Evolutionary conservation across 2,113 vertebrate genomes (phyloP).

Genomic region (Cepphus grylle): DNA sequence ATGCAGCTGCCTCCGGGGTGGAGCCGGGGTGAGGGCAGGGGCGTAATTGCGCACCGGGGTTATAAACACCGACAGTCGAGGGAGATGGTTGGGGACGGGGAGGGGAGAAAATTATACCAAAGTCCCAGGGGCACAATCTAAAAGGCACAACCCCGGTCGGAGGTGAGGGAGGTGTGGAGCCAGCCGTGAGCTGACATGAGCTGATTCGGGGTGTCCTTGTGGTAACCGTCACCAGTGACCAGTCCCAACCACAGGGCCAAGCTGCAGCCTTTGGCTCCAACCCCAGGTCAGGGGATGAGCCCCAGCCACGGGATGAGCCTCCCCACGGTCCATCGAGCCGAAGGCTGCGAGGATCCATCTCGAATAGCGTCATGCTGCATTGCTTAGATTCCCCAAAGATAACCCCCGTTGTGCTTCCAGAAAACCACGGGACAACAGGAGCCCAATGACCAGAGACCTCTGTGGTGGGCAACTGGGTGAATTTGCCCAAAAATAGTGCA

Average conservation of each 20-base stretch:
- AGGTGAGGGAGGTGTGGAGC: neutral
- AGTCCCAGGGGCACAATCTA: neutral
- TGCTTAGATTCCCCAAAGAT: neutral
- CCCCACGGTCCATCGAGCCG: rapidly evolving
- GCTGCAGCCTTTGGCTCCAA: neutral
- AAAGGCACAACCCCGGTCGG: neutral
- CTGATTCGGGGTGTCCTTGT: rapidly evolving
- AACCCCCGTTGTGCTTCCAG: neutral
- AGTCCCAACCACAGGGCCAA: rapidly evolving
- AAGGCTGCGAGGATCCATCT: neutral
- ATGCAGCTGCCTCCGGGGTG: neutral
- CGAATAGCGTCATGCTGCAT: rapidly evolving
- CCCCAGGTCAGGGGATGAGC: neutral
- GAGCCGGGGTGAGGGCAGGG: neutral
- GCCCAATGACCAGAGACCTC: neutral
- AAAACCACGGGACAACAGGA: neutral
- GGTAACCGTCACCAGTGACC: rapidly evolving
- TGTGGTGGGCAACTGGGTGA: neutral
- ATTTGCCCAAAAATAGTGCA: neutral
- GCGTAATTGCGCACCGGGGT: neutral
- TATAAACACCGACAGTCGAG: neutral
- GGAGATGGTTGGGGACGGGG: neutral
- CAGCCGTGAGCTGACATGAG: neutral
- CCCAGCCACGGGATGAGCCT: neutral
- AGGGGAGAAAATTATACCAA: neutral